These are phyloP conservation scores for Paedocypris sp. DNA, from an alignment of 2,113 vertebrate genomes.

Conservation along the genomic window DNA sequence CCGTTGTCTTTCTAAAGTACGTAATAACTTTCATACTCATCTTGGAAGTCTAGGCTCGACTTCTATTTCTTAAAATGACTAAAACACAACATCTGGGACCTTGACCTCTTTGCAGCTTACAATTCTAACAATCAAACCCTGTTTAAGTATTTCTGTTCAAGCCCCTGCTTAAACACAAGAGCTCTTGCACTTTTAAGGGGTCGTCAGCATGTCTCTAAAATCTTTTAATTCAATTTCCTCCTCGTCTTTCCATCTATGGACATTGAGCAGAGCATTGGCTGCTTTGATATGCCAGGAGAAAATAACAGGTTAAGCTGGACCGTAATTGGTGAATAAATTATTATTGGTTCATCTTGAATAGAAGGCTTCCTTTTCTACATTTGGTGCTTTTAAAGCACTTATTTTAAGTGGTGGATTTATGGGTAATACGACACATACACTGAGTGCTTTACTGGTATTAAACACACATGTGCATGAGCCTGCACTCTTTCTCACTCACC, in stretches of 20 bases:
- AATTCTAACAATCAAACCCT: too few species aligned
- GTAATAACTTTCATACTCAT: too few species aligned
- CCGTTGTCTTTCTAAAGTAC: too few species aligned
- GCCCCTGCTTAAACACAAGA: too few species aligned
- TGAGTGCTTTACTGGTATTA: slow-evolving; percentile 1
- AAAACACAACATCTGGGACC: too few species aligned
- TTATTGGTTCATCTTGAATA: slow-evolving; percentile 25
- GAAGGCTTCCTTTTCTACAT: slow-evolving; percentile 26
- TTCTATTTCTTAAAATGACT: too few species aligned
- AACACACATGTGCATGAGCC: not conserved
- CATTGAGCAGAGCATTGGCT: not conserved
- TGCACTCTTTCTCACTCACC: not conserved
- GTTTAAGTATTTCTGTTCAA: too few species aligned
- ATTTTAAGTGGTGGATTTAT: slow-evolving; percentile 40
- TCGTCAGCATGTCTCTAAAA: not conserved
- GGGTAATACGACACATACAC: slow-evolving; percentile 23
- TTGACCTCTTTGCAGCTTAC: too few species aligned
- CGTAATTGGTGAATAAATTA: slow-evolving; percentile 27
- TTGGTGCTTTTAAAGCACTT: slow-evolving; percentile 27
- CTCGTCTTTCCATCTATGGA: slow-evolving; percentile 18
- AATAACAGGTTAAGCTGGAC: not conserved
- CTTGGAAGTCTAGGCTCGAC: too few species aligned
- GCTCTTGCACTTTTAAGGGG: not conserved
- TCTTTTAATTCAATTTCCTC: not conserved
- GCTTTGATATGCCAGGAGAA: slow-evolving; percentile 15